Conservation (phyloP, 2,797 vertebrate genomes). For the Eospalax fontanierii region DNA sequence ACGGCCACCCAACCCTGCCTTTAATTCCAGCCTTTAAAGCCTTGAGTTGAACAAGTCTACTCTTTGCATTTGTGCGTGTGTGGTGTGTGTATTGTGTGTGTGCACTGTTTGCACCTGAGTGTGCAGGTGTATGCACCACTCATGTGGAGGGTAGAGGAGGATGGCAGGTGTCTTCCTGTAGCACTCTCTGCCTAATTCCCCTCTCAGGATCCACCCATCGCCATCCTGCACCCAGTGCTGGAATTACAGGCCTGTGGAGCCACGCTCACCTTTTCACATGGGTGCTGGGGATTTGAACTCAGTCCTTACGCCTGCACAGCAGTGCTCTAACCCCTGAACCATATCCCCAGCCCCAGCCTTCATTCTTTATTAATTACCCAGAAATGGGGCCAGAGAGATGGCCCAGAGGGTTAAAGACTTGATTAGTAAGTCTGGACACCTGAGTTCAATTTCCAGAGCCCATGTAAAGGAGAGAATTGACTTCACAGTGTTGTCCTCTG, state of each 20-base stretch:
- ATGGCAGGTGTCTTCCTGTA: not conserved
- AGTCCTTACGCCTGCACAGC: not conserved
- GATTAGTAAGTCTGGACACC: not conserved
- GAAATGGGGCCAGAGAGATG: not conserved
- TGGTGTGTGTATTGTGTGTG: not conserved
- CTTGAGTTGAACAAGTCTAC: not conserved
- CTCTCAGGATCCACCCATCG: not conserved
- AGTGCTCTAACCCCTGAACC: not conserved
- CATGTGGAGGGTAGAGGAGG: not conserved
- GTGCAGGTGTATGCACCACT: not conserved
- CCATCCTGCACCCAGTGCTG: no score
- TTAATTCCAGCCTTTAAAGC: not conserved
- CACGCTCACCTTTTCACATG: not conserved
- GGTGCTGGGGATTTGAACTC: not conserved
- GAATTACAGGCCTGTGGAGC: not conserved
- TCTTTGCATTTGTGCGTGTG: not conserved
- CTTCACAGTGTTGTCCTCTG: not conserved
- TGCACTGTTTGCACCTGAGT: not conserved
- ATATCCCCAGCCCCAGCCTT: not conserved
- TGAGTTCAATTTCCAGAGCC: not conserved
- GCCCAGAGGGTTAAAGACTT: not conserved
- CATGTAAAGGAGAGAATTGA: not conserved
- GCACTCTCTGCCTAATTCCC: not conserved
- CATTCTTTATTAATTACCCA: not conserved
- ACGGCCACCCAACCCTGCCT: not conserved